A percentile compares a stretch with the other conserved stretches of the same genome.
Conservation (phyloP, 2,888 invertebrate genomes). For the Pecten maximus region DNA sequence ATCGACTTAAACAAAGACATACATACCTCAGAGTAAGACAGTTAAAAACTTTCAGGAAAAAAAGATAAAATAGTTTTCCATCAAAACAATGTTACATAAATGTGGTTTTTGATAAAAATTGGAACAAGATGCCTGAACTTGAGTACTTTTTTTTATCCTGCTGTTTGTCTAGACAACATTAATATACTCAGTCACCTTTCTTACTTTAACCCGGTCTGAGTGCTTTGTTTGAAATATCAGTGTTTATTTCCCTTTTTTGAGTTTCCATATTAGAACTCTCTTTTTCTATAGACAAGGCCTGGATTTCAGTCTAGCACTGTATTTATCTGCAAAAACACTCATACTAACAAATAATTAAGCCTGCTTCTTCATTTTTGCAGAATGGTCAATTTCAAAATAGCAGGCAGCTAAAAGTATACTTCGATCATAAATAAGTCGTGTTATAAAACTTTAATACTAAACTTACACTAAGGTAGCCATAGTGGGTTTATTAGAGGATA, state of each 20-base stretch:
- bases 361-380: no score
- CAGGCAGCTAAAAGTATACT: no score
- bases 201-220: neutral
- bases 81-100: neutral
- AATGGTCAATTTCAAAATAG: no score
- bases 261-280: neutral
- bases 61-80: neutral
- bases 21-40: neutral
- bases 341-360: no score
- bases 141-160: neutral
- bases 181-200: neutral
- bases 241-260: neutral
- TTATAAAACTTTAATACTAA: no score
- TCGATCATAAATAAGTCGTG: no score
- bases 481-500: no score
- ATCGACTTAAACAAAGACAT: neutral
- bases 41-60: neutral
- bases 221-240: neutral
- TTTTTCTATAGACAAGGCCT: neutral
- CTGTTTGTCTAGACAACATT: neutral
- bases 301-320: no score
- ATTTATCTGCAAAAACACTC: no score
- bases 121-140: neutral
- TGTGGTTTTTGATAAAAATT: neutral
- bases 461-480: no score